Percentiles rank a stretch among this genome's conserved stretches.
phyloP scores from a whole-genome alignment of 2,113 vertebrate species.

The Neoarius graeffei region DNA sequence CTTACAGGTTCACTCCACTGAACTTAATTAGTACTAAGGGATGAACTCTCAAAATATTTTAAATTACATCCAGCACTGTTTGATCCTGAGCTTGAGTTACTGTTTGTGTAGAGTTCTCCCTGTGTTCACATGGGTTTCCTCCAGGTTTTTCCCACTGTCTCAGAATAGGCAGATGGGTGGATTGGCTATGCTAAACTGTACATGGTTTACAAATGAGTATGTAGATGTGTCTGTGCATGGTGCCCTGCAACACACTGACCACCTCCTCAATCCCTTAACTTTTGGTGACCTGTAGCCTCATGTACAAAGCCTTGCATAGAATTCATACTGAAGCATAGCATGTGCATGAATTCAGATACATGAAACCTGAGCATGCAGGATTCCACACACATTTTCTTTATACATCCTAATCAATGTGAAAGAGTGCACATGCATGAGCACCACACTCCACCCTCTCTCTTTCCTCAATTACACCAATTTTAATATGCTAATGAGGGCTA shows the following conservation, averaged over 20 bases:
- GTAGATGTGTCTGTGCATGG: background rate
- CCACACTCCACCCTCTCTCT: too few relatives aligned
- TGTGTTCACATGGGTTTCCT: background rate
- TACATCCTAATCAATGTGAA: too few relatives aligned
- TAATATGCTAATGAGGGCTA: too few relatives aligned
- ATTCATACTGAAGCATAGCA: too few relatives aligned
- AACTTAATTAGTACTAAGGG: background rate
- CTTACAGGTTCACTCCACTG: background rate
- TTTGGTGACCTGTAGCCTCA: background rate
- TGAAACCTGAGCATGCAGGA: too few relatives aligned
- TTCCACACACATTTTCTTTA: too few relatives aligned
- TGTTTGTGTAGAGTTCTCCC: background rate
- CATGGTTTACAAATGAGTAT: background rate
- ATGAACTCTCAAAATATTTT: background rate
- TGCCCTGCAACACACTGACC: background rate
- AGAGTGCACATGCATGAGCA: too few relatives aligned
- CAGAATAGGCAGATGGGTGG: background rate
- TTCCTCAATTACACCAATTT: too few relatives aligned
- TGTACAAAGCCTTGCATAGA: too few relatives aligned
- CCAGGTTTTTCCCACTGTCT: background rate
- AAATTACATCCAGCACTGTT: background rate
- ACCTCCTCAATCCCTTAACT: background rate
- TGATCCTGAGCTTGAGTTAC: background rate
- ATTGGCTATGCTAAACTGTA: background rate
- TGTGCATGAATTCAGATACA: too few relatives aligned